Evolutionary conservation across 2,113 vertebrate species (phyloP).

Genomic region (Empidonax traillii): DNA sequence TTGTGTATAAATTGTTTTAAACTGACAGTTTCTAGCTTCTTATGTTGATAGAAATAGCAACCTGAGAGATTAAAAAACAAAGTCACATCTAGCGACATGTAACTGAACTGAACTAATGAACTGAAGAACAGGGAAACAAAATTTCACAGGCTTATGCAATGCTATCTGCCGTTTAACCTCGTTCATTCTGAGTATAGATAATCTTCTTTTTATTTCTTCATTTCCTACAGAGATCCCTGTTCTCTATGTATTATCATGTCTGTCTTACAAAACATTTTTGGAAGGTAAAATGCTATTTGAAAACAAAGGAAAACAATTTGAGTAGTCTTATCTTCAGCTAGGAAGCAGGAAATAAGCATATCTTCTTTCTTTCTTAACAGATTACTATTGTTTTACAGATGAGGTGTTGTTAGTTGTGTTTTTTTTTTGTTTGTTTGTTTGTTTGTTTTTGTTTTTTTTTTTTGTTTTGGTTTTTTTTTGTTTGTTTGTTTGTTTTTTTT

Average conservation of each 20-base stretch:
- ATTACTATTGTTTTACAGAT: background rate
- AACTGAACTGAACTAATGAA: background rate
- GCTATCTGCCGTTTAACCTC: background rate
- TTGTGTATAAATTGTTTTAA: background rate
- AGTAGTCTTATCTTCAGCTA: background rate
- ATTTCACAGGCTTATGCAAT: background rate
- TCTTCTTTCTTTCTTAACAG: background rate
- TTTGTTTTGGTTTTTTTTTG: background rate
- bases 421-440: too few relatives aligned
- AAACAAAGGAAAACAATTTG: background rate
- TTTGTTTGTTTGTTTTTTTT: background rate
- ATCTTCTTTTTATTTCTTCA: background rate
- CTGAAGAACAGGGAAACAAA: background rate
- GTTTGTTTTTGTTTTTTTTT: background rate
- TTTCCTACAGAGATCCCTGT: background rate
- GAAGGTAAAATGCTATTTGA: background rate
- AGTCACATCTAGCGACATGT: background rate
- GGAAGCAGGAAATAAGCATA: background rate
- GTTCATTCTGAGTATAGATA: background rate
- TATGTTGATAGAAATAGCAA: background rate
- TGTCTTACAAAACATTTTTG: background rate
- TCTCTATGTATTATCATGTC: background rate
- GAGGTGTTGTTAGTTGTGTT: background rate
- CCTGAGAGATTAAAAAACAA: background rate
- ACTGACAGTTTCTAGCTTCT: background rate